Base-by-base conservation (phyloP, 2,797 vertebrate species). In the Microcaecilia unicolor region DNA sequence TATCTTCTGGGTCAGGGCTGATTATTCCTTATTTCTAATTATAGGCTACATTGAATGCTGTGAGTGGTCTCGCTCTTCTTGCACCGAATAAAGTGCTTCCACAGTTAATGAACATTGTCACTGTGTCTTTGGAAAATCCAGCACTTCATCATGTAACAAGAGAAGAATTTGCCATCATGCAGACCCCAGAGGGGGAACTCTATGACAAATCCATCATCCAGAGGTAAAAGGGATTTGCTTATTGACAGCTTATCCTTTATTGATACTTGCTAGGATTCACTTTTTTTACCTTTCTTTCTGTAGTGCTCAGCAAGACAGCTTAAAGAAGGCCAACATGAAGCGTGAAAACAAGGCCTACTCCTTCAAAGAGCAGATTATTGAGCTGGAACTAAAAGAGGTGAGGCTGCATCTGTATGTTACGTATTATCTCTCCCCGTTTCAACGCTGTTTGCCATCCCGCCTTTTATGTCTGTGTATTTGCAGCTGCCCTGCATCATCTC, bases 311-410 rank as follows among this genome's bases (percentile, higher is more conserved):
- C 92, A 97, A 56, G 93, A 97, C 52, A 92, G 80, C 57, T 70
- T 81, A 43, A 99, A 97, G 72, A 97, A 94, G 42, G 84, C 76
- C 46, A 99, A 97, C 70, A 91, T 99, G 80, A 98, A 96, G 67
- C 78, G 95, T 31, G 96, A 99, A 69, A 99, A 99, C 63, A 98
- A 98, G 49, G 92, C 92, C 8, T 99, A 99, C 31, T 96, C 94
- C 28, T 99, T 92, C 58, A 98, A 98, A 76, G 96, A 99, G 4
- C 96, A 99, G 74, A 97, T 99, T 56, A 95, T 99, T 20, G 96
- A 97, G 61, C 70, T 97, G 64, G 96, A 99, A 67, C 74, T 99
- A 48, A 92, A 98, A 59, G 93, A 98, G 90, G 96, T 97, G 49
- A 64, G 70, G 28, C 14, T 22, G n/a, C 17, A 5, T 9, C 9